Evolutionary conservation across 2,113 vertebrate species (phyloP), one percentile per base, ranked within the genome.

Genomic region (Copsychus sechellarum): DNA sequence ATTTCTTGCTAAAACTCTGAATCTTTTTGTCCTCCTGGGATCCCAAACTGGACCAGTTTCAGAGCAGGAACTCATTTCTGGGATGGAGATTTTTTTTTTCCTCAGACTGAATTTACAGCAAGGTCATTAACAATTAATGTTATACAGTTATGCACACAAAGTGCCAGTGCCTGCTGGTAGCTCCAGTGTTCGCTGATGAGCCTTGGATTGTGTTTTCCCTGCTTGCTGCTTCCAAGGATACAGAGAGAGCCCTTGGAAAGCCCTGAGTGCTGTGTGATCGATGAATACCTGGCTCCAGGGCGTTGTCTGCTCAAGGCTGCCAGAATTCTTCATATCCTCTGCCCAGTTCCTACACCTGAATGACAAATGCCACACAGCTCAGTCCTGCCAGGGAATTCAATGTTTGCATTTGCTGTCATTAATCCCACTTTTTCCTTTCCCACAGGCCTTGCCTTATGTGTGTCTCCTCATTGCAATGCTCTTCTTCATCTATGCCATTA

Each of bases 401-500:
- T 22, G 23, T 23, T 22, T 88, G 33, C 72, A 20, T 23, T 22
- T 88, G 33, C 72, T 89, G 42, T 45, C 45, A 8, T 38, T 96
- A 80, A 94, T 66, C 1, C 12, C 3, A 0, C 29, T 23, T 31
- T 73, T 50, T 94, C 57, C 28, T 90, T 29, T 86, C 64, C 96
- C 65, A 22, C 96, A 99, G 99, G 99, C 99, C 31, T 98, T 99
- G 97, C 99, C 99, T 33, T 99, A 99, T 5, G 99, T 99, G 87
- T 99, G 99, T 93, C 98, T 99, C 79, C 98, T 99, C 92, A 99
- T 99, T 51, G 99, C 99, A 42, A 99, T 99, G 99, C 98, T 99
- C 73, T 99, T 99, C 98, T 99, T 99, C 98, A 99, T 99, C 96
- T 99, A 99, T 8, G 99, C 99, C 97, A 99, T 99, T 92, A 99